A percentile compares a stretch with the other conserved stretches of the same genome.
Conservation (phyloP, 1,140 invertebrate species). For the Polypedilum vanderplanki region DNA sequence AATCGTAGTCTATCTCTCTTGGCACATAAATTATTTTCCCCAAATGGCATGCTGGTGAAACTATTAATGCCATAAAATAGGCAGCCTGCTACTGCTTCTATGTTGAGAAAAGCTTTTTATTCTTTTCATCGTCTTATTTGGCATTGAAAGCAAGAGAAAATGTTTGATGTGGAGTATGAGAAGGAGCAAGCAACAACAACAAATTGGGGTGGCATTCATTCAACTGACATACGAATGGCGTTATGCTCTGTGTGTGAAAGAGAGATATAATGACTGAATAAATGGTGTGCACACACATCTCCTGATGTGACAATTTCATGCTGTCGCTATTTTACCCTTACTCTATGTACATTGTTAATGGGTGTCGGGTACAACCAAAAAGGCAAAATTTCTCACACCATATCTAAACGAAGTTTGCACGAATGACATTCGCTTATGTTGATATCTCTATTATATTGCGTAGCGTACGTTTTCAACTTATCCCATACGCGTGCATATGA, state of each 20-base stretch:
- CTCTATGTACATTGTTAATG: neutral
- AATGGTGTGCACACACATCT: constrained; percentile 16
- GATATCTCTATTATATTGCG: constrained; percentile 9
- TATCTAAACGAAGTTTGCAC: neutral
- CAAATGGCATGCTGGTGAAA: neutral
- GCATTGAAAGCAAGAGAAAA: too few relatives aligned
- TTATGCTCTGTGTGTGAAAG: neutral
- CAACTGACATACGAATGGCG: neutral
- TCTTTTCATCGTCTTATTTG: neutral
- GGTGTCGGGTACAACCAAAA: neutral
- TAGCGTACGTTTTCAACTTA: neutral
- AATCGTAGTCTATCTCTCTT: neutral
- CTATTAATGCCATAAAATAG: constrained; percentile 18
- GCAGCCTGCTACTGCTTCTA: neutral
- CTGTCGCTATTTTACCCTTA: neutral
- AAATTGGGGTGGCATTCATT: neutral
- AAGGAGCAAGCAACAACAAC: neutral
- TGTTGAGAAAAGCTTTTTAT: neutral
- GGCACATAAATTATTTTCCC: neutral
- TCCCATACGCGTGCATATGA: neutral
- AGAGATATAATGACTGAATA: constrained; percentile 26
- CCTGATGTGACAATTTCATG: constrained; percentile 27
- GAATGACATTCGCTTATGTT: neutral
- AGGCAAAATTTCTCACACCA: neutral
- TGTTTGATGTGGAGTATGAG: neutral